Percentiles rank a stretch among this genome's conserved stretches.
Evolutionary conservation across 2,888 invertebrate genomes (phyloP).

Genomic region (Noctua pronuba): DNA sequence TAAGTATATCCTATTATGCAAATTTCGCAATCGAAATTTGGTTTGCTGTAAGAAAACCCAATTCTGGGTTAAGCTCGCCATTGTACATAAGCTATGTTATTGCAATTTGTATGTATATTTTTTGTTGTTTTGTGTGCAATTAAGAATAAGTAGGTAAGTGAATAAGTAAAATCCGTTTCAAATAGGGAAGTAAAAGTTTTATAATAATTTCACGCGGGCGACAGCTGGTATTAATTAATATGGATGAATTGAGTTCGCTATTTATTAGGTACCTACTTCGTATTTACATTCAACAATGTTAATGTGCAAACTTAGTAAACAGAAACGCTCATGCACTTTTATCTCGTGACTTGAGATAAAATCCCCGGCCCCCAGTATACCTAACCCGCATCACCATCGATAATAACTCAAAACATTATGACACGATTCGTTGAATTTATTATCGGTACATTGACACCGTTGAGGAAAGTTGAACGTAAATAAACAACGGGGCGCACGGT

Average conservation of each 20-base stretch:
- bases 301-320: not conserved
- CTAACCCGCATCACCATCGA: not conserved
- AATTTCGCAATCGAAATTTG: too few relatives aligned
- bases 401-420: slow-evolving; percentile 5
- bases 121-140: too few relatives aligned
- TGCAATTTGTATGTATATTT: too few relatives aligned
- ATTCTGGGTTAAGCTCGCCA: too few relatives aligned
- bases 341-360: not conserved
- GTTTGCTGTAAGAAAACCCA: too few relatives aligned
- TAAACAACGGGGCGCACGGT: slow-evolving; percentile 37
- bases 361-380: slow-evolving; percentile 14
- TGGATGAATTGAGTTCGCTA: not conserved
- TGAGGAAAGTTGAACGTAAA: slow-evolving; percentile 29
- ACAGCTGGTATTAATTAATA: not conserved
- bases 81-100: too few relatives aligned
- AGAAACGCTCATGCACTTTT: not conserved
- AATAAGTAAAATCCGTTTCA: too few relatives aligned
- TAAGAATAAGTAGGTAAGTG: too few relatives aligned
- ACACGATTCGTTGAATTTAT: not conserved
- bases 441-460: slow-evolving; percentile 28
- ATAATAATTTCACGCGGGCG: too few relatives aligned
- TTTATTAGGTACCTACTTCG: not conserved
- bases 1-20: too few relatives aligned
- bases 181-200: too few relatives aligned
- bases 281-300: not conserved